Percentiles rank a stretch among this genome's conserved stretches.
Conservation (phyloP, 2,888 invertebrate species). For the Pocota personata region DNA sequence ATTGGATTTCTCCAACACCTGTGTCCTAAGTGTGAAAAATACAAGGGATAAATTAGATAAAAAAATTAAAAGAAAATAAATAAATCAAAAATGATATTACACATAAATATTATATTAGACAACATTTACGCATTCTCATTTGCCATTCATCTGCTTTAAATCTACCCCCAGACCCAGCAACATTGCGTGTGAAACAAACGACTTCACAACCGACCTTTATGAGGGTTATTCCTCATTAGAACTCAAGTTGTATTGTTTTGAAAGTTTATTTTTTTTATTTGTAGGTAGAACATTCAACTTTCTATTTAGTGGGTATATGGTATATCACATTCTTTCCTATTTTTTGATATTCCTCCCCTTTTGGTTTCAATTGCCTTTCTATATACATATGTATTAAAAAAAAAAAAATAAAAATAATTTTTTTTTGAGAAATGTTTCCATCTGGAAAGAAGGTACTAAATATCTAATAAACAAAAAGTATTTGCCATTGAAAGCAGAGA, state of each 20-base stretch:
- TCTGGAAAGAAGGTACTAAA: slow-evolving; percentile 63
- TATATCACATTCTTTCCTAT: not conserved
- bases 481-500: slow-evolving; percentile 45
- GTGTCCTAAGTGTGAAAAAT: not conserved
- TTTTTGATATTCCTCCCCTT: not conserved
- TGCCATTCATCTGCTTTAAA: not conserved
- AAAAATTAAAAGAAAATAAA: slow-evolving; percentile 13
- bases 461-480: slow-evolving; percentile 65
- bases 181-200: slow-evolving; percentile 15
- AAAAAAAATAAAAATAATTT: too few species aligned
- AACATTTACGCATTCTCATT: slow-evolving; percentile 44
- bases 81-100: slow-evolving; percentile 51
- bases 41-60: slow-evolving; percentile 10
- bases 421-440: slow-evolving; percentile 41
- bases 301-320: too few species aligned
- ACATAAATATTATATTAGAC: slow-evolving; percentile 47
- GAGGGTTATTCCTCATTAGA: slow-evolving; percentile 13
- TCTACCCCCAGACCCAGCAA: not conserved
- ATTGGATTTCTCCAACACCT: slow-evolving; percentile 20
- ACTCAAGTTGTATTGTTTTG: slow-evolving; percentile 33
- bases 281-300: not conserved
- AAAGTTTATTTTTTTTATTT: slow-evolving; percentile 2
- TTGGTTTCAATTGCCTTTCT: not conserved
- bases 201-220: not conserved
- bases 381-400: too few species aligned